phyloP scores from a whole-genome alignment of 2,113 vertebrate genomes.

The Actinemys pallida region DNA sequence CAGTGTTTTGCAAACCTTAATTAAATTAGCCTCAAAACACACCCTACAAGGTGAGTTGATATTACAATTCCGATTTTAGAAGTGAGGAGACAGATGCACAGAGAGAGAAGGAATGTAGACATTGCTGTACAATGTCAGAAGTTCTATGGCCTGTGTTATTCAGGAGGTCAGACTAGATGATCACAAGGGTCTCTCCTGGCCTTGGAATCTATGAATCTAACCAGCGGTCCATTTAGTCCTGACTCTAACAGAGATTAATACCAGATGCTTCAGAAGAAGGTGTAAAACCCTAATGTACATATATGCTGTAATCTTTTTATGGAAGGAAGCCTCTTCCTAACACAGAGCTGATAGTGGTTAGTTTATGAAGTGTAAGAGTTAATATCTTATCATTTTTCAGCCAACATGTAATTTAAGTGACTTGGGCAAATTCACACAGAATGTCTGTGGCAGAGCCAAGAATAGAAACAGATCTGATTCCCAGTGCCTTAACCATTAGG shows the following conservation, averaged over 20 bases:
- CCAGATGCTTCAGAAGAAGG: neutral
- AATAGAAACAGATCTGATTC: neutral
- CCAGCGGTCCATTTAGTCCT: neutral
- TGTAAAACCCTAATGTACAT: neutral
- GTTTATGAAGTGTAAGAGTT: neutral
- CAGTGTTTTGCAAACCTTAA: constrained; percentile 49
- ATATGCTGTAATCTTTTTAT: neutral
- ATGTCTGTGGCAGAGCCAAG: neutral
- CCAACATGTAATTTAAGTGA: neutral
- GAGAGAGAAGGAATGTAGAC: neutral
- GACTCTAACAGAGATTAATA: neutral
- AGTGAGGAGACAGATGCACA: neutral
- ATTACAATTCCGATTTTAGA: neutral
- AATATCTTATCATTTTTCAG: neutral
- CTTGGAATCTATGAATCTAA: neutral
- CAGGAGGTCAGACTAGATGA: neutral
- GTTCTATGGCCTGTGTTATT: too few relatives aligned
- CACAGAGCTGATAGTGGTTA: neutral
- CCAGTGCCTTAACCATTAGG: neutral
- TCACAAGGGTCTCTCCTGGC: neutral
- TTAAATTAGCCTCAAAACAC: constrained; percentile 58
- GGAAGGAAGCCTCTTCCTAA: neutral
- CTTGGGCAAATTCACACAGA: neutral
- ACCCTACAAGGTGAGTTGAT: constrained; percentile 13
- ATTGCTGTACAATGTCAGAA: neutral